Evolutionary conservation across 2,888 invertebrate genomes (phyloP), one percentile per base, ranked within the genome.

Genomic region (Amiota minor): DNA sequence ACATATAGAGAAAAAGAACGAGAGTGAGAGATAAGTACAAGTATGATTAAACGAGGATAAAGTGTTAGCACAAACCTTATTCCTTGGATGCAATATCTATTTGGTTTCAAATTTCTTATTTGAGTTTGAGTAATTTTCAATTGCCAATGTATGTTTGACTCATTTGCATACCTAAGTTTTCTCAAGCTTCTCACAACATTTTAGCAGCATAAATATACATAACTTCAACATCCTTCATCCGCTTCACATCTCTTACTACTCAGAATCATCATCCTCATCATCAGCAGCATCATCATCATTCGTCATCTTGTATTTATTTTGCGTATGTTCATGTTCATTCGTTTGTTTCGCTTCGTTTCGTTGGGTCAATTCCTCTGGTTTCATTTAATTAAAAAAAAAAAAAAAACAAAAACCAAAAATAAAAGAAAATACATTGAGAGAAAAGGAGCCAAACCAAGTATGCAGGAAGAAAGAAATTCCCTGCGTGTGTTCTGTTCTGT

Each of bases 301-400:
- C 16, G 49, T 18, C 55, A 61, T 72, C 71, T 62, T 23, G 74
- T 82, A 81, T 87, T 86, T 86, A 87, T 83, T 84, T 81, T 74
- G 77, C 79, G 79, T 80, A 79, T 77, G 72, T 74, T 77, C 35
- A 35, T 35, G 35, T 35, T 35, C 35, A 35, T 35, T 35, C 75
- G 71, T 77, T 64, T 73, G 75, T 74, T 81, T 80, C 78, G 67
- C 23, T 68, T 50, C 67, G 67, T 68, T 68, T 68, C 74, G 78
- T 87, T 84, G 87, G 88, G 88, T 88, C 88, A 88, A 88, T 88
- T 88, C 86, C 85, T 87, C 84, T 78, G 88, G 88, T 86, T 88
- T 88, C 88, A 88, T 88, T 88, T 88, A 88, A 88, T 88, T 88
- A 88, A 88, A 88, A 88, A 84, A 81, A 82, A 76, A 82, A 82